Percentiles rank a stretch among this genome's conserved stretches.
Evolutionary conservation across 2,797 vertebrate genomes (phyloP).

Genomic region (Dendrocincla tyrannina): DNA sequence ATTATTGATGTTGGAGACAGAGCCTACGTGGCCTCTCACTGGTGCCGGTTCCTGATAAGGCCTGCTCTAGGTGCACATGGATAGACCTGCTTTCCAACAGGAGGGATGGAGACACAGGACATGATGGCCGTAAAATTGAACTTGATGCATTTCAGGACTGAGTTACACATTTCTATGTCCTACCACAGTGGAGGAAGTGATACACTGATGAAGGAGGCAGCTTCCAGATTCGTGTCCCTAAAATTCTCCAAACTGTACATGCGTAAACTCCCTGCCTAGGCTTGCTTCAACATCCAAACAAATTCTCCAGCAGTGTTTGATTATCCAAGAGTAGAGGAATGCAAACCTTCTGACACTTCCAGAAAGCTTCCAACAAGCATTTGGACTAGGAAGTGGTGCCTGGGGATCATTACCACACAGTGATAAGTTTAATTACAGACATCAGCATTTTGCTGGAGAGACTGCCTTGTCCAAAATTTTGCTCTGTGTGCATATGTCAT

Average conservation of each 20-base stretch:
- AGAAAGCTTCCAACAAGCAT: slow-evolving; percentile 16
- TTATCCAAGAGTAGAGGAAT: slow-evolving; percentile 31
- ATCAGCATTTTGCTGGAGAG: slow-evolving; percentile 46
- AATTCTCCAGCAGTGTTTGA: background rate
- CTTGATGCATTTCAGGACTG: background rate
- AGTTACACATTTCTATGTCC: background rate
- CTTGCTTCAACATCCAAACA: background rate
- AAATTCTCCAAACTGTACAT: background rate
- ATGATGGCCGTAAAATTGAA: background rate
- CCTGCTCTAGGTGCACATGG: background rate
- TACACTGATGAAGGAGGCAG: background rate
- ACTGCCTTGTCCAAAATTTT: background rate
- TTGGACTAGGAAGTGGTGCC: slow-evolving; percentile 31
- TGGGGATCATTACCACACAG: slow-evolving; percentile 40
- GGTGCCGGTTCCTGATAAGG: background rate
- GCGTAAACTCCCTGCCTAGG: background rate
- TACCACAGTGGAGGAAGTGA: background rate
- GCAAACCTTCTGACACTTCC: slow-evolving; percentile 38
- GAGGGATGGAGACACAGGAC: background rate
- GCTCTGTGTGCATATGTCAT: slow-evolving; percentile 1
- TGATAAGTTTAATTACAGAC: slow-evolving; percentile 51
- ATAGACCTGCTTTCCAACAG: background rate
- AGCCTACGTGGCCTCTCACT: background rate
- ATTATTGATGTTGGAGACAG: background rate
- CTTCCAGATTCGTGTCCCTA: background rate